phyloP scores from a whole-genome alignment of 2,888 invertebrate species.

The Leptopilina myrica region DNA sequence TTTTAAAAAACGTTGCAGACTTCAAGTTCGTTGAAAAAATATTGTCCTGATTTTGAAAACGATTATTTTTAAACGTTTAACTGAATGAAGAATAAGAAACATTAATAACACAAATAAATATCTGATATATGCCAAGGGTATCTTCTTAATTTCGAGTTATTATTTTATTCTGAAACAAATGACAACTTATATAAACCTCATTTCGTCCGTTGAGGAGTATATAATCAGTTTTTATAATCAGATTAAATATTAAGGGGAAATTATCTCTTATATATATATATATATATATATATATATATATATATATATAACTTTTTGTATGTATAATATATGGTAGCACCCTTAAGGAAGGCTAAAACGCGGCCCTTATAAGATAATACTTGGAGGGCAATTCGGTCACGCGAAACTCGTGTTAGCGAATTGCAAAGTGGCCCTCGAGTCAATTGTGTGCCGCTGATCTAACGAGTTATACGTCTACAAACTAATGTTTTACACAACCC shows the following conservation, averaged over 20 bases:
- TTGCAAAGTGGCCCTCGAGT: slow-evolving; percentile 68
- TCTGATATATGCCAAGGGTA: no score
- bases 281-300: slow-evolving; percentile 32
- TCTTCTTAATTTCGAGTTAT: no score
- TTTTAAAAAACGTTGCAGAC: no score
- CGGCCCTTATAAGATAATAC: slow-evolving; percentile 55
- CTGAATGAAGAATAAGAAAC: no score
- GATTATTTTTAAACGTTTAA: no score
- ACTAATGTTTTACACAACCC: slow-evolving; percentile 8
- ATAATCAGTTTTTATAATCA: not conserved
- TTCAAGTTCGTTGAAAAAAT: no score
- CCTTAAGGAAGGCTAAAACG: slow-evolving; percentile 48
- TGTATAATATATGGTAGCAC: not conserved
- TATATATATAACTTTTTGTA: slow-evolving; percentile 43
- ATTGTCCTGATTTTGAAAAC: no score
- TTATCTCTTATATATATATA: slow-evolving; percentile 21
- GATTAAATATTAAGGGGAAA: slow-evolving; percentile 3
- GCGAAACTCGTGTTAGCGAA: slow-evolving; percentile 73
- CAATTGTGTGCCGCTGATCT: slow-evolving; percentile 23
- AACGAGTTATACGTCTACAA: slow-evolving; percentile 6
- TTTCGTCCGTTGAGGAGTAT: no score
- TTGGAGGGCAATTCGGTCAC: slow-evolving; percentile 63
- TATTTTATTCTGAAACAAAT: no score
- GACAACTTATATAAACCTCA: no score
- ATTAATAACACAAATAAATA: no score